Percentiles rank a stretch among this genome's conserved stretches.
These are phyloP conservation scores for Lysiphlebus fabarum DNA, from an alignment of 1,140 invertebrate species.

Conservation along the genomic window DNA sequence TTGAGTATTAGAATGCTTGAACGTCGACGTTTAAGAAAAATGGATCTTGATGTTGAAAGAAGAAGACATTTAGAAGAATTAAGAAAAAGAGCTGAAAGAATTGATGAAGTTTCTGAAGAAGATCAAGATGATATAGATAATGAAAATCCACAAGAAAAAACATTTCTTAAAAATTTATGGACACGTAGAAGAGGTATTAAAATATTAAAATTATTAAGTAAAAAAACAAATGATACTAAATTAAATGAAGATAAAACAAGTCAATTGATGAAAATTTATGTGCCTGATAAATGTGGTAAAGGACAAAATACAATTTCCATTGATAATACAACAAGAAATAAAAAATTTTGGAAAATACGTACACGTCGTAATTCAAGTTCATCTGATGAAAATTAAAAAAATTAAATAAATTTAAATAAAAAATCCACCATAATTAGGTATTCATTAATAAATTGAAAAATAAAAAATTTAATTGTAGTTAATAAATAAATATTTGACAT, in stretches of 20 bases:
- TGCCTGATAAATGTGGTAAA: constrained; percentile 40
- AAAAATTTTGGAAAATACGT: constrained; percentile 51
- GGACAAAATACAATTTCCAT: constrained; percentile 49
- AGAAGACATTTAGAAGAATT: constrained; percentile 32
- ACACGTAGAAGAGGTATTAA: constrained; percentile 42
- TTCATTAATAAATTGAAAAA: no score
- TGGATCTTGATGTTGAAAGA: constrained; percentile 28
- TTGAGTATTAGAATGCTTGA: constrained; percentile 3
- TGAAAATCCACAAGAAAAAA: constrained; percentile 33
- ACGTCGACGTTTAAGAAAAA: constrained; percentile 23
- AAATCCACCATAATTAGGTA: no score
- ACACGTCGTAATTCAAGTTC: constrained; percentile 48
- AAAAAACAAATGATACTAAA: constrained; percentile 29
- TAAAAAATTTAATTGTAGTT: no score
- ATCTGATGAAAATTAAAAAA: constrained; percentile 15
- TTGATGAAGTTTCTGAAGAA: constrained; percentile 33
- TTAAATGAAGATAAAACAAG: constrained; percentile 46
- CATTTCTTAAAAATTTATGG: constrained; percentile 39
- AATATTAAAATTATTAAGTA: constrained; percentile 45
- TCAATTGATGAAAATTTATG: constrained; percentile 44
- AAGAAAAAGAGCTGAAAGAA: constrained; percentile 33
- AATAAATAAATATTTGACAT: neutral
- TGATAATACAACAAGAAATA: constrained; percentile 48
- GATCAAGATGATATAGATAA: constrained; percentile 23
- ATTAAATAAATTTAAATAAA: neutral